A percentile compares a stretch with the other conserved stretches of the same genome.
phyloP scores from a whole-genome alignment of 37 sponge, comb jelly and placozoan genomes.

The Crambe crambe region DNA sequence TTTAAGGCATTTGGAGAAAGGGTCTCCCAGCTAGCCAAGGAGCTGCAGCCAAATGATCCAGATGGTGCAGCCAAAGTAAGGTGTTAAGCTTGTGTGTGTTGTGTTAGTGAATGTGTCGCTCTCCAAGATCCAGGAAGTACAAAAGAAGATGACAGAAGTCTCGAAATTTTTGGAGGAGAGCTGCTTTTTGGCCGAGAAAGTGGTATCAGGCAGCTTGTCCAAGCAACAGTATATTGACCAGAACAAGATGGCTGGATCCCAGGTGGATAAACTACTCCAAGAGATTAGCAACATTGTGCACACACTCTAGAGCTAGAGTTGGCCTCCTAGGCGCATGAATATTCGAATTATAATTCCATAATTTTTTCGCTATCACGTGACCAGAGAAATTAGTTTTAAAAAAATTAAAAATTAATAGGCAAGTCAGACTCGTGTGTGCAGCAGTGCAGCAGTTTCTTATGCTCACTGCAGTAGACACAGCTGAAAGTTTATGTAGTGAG shows the following conservation, averaged over 20 bases:
- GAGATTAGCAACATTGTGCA: slow-evolving; percentile 35
- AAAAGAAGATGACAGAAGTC: slow-evolving; percentile 48
- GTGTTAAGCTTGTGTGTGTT: neutral
- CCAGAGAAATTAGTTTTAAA: too few relatives aligned
- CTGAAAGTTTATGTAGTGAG: too few relatives aligned
- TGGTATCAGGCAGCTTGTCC: slow-evolving; percentile 16
- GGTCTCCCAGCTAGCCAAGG: slow-evolving; percentile 17
- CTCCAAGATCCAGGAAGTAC: slow-evolving; percentile 33
- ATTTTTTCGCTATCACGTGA: too few relatives aligned
- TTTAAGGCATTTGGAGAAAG: slow-evolving; percentile 29
- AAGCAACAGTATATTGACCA: slow-evolving; percentile 37
- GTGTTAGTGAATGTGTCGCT: neutral
- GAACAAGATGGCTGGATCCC: slow-evolving; percentile 1
- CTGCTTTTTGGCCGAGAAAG: slow-evolving; percentile 34
- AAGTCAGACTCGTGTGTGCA: too few relatives aligned
- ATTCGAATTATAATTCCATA: too few relatives aligned
- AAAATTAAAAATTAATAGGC: too few relatives aligned
- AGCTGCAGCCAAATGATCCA: slow-evolving; percentile 36
- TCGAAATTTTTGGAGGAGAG: slow-evolving; percentile 19
- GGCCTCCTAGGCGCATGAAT: too few relatives aligned
- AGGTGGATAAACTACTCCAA: neutral
- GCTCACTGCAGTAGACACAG: too few relatives aligned
- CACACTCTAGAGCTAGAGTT: slow-evolving; percentile 8
- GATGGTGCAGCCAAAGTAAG: slow-evolving; percentile 43
- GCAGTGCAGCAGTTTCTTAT: too few relatives aligned